Percentiles rank a stretch among this genome's conserved stretches.
phyloP scores from a whole-genome alignment of 2,888 invertebrate genomes.

The Latheticus oryzae region DNA sequence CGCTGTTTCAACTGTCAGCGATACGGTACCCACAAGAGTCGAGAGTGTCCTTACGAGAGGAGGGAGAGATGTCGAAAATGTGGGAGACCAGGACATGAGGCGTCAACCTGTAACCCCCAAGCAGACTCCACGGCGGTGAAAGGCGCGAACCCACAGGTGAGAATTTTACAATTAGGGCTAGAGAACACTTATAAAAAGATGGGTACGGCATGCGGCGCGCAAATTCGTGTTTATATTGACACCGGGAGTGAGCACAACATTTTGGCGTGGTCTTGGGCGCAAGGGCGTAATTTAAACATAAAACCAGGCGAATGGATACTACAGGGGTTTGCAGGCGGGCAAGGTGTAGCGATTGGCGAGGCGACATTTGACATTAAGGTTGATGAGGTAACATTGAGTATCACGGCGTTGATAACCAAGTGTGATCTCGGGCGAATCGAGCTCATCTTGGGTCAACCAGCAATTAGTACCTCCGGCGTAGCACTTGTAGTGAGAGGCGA shows the following conservation, averaged over 20 bases:
- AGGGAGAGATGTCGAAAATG: background rate
- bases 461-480: background rate
- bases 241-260: no score
- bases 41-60: background rate
- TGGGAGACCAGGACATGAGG: background rate
- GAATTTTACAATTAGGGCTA: no score
- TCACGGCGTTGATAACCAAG: background rate
- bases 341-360: background rate
- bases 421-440: slow-evolving; percentile 4
- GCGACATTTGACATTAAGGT: background rate
- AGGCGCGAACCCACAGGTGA: background rate
- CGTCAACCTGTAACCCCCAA: background rate
- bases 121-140: background rate
- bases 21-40: background rate
- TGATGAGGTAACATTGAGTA: background rate
- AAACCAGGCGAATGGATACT: background rate
- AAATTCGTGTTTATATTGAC: no score
- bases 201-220: no score
- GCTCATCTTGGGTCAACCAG: slow-evolving; percentile 2
- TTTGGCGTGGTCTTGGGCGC: background rate
- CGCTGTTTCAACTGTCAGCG: slow-evolving; percentile 1
- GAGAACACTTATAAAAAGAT: no score
- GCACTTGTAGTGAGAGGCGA: background rate
- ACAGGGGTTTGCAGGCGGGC: slow-evolving; percentile 6
- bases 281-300: background rate